These are phyloP conservation scores for Acanthosoma haemorrhoidale DNA, from an alignment of 2,888 invertebrate species.

Conservation along the genomic window DNA sequence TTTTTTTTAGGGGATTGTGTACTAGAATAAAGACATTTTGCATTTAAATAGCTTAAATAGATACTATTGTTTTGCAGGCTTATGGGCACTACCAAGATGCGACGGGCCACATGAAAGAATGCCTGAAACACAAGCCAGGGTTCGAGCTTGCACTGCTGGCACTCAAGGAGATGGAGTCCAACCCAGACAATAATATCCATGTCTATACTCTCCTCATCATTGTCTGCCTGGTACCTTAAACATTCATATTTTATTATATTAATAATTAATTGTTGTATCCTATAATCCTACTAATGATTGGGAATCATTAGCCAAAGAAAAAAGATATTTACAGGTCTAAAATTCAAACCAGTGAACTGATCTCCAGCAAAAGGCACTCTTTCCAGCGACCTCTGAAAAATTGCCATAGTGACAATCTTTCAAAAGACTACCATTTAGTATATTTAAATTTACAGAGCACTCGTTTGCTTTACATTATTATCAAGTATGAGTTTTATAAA, in stretches of 20 bases:
- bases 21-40: too few relatives aligned
- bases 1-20: too few relatives aligned
- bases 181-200: conserved; percentile 74
- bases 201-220: conserved; percentile 83
- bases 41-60: too few relatives aligned
- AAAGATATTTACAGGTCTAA: too few relatives aligned
- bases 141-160: conserved; percentile 76
- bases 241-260: not conserved
- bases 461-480: too few relatives aligned
- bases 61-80: conserved; percentile 49
- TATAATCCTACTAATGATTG: too few relatives aligned
- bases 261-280: too few relatives aligned
- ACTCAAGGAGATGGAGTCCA: conserved; percentile 73
- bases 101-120: conserved; percentile 72
- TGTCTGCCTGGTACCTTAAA: conserved; percentile 65
- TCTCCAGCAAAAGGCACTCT: not conserved
- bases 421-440: too few relatives aligned
- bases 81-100: conserved; percentile 87
- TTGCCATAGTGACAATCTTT: too few relatives aligned
- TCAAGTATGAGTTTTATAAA: too few relatives aligned
- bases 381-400: not conserved
- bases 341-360: not conserved
- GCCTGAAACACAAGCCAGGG: conserved; percentile 76
- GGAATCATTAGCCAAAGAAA: too few relatives aligned
- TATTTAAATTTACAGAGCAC: too few relatives aligned